Conservation (phyloP, 2,113 vertebrate genomes). For the Peucedramus taeniatus region DNA sequence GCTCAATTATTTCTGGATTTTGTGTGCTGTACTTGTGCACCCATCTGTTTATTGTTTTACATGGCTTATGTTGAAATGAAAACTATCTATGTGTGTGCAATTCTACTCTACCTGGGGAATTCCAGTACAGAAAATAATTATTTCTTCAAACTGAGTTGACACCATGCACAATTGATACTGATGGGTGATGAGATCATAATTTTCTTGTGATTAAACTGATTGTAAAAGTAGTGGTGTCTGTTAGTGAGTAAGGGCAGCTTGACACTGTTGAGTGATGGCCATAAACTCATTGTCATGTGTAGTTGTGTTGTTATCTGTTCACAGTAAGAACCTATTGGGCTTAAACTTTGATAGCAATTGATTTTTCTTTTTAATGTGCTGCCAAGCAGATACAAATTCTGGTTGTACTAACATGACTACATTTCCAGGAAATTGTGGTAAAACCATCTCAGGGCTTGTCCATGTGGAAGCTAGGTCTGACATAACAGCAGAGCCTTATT, state of each 20-base stretch:
- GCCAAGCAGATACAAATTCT: background rate
- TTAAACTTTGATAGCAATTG: background rate
- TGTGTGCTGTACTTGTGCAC: background rate
- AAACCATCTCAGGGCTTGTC: background rate
- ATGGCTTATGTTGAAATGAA: background rate
- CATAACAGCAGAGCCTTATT: background rate
- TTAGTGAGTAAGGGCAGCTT: background rate
- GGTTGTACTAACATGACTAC: background rate
- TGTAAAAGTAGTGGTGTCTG: background rate
- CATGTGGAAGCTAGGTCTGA: background rate
- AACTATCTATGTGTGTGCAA: background rate
- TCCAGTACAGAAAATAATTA: background rate
- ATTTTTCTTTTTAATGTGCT: background rate
- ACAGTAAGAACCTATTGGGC: background rate
- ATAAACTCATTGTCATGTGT: background rate
- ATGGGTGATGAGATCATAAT: background rate
- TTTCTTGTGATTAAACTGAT: background rate
- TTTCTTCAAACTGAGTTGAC: background rate
- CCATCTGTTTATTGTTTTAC: background rate
- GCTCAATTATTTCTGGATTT: background rate
- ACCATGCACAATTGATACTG: background rate
- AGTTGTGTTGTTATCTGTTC: background rate
- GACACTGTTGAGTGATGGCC: background rate
- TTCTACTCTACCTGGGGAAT: background rate
- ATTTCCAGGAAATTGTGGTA: background rate